A percentile compares a stretch with the other conserved stretches of the same genome.
Evolutionary conservation across 2,113 vertebrate species (phyloP).

Genomic region (mouse (Mus musculus)): DNA sequence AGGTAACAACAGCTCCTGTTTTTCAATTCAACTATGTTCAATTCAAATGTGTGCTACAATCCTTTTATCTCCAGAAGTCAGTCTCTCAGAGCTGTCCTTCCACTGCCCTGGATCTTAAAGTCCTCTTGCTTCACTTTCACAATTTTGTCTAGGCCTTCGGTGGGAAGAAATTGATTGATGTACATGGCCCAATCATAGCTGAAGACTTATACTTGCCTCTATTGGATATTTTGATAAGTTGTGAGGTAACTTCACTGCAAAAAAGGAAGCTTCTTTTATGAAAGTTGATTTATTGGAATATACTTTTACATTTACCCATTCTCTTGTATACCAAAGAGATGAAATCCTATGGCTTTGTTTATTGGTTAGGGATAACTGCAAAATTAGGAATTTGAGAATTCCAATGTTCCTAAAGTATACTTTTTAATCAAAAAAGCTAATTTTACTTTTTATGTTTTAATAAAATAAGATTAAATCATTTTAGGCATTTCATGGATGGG

Average conservation of each 20-base stretch:
- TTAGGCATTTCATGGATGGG: background rate
- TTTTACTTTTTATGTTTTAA: background rate
- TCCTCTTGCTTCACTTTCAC: background rate
- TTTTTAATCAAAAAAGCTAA: background rate
- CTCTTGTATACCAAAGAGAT: background rate
- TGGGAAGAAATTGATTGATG: background rate
- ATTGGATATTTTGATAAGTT: background rate
- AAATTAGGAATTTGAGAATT: background rate
- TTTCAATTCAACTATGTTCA: too few relatives aligned
- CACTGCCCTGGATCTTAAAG: background rate
- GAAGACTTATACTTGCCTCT: background rate
- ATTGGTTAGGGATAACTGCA: background rate
- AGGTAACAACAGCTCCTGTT: background rate
- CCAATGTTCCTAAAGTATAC: background rate
- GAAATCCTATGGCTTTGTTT: background rate
- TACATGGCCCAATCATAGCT: too few relatives aligned
- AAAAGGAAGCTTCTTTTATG: background rate
- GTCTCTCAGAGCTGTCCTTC: background rate
- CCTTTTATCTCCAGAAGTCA: background rate
- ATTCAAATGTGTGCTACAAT: too few relatives aligned
- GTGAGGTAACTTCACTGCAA: background rate
- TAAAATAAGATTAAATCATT: background rate
- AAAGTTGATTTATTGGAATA: background rate
- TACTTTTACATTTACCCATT: background rate
- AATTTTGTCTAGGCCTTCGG: background rate